These are phyloP conservation scores for Macaria notata DNA, from an alignment of 2,888 invertebrate species.

Conservation along the genomic window DNA sequence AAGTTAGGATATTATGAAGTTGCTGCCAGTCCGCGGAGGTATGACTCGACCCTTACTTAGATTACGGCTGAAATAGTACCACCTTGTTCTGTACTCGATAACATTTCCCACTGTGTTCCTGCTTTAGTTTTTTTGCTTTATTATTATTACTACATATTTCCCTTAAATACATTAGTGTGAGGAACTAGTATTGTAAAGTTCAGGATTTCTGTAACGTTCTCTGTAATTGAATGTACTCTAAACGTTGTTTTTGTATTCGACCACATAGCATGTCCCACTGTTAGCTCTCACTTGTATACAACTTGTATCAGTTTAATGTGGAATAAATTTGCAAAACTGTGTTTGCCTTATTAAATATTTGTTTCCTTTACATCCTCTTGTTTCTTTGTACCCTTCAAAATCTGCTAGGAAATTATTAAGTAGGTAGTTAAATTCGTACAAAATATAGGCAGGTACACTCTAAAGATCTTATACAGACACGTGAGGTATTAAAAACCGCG, in stretches of 20 bases:
- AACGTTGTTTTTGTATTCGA: conserved; percentile 77
- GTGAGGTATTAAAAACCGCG: too few species aligned
- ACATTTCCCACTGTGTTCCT: conserved; percentile 81
- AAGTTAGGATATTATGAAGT: conserved; percentile 77
- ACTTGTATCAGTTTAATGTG: conserved; percentile 81
- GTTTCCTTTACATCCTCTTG: conserved; percentile 50
- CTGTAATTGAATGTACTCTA: conserved; percentile 68
- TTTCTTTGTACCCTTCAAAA: not conserved
- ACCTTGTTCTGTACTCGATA: conserved; percentile 68
- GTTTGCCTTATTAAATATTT: conserved; percentile 78
- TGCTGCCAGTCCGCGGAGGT: conserved; percentile 60
- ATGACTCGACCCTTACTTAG: conserved; percentile 61
- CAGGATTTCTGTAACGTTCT: conserved; percentile 74
- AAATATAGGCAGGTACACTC: too few species aligned
- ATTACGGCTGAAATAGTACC: conserved; percentile 76
- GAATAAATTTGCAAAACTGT: conserved; percentile 83
- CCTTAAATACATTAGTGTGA: conserved; percentile 80
- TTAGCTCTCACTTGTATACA: conserved; percentile 80
- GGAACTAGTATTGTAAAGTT: conserved; percentile 79
- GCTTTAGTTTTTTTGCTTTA: conserved; percentile 81
- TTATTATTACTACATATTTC: conserved; percentile 77
- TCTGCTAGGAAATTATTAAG: too few species aligned
- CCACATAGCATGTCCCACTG: conserved; percentile 79
- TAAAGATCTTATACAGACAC: too few species aligned
- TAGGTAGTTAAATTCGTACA: too few species aligned